A percentile compares a stretch with the other conserved stretches of the same genome.
These are phyloP conservation scores for Geotrupes spiniger DNA, from an alignment of 2,888 invertebrate genomes.

Conservation along the genomic window DNA sequence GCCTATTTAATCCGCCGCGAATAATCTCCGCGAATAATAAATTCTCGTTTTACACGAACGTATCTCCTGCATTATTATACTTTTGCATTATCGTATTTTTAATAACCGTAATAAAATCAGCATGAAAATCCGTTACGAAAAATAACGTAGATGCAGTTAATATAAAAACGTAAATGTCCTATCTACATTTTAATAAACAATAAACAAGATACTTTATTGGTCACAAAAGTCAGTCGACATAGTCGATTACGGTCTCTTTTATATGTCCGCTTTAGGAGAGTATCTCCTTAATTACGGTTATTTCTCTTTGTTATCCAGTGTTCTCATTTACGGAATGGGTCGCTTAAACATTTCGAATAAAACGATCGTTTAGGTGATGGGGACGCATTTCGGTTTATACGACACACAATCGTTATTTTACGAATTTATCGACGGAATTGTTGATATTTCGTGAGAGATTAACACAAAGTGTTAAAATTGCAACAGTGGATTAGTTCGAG, in stretches of 20 bases:
- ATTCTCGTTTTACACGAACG: too few relatives aligned
- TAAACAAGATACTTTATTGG: constrained; percentile 43
- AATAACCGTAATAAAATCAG: constrained; percentile 22
- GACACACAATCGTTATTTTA: too few relatives aligned
- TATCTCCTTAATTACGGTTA: constrained; percentile 33
- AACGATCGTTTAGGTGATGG: too few relatives aligned
- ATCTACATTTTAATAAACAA: constrained; percentile 47
- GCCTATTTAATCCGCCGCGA: too few relatives aligned
- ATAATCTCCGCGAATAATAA: too few relatives aligned
- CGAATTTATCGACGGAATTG: too few relatives aligned
- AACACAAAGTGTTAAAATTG: too few relatives aligned
- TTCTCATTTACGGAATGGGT: constrained; percentile 32
- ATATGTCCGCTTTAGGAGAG: constrained; percentile 27
- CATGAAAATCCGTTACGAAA: constrained; percentile 16
- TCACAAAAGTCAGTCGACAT: constrained; percentile 40
- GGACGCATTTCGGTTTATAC: too few relatives aligned
- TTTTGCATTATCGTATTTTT: constrained; percentile 18
- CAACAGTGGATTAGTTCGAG: too few relatives aligned
- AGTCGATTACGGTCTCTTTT: constrained; percentile 30
- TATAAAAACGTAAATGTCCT: constrained; percentile 31
- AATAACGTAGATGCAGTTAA: constrained; percentile 15
- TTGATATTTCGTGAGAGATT: too few relatives aligned
- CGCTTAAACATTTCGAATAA: constrained; percentile 1
- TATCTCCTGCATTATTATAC: too few relatives aligned
- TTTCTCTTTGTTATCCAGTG: constrained; percentile 33